A percentile compares a stretch with the other conserved stretches of the same genome.
phyloP scores from a whole-genome alignment of 2,888 invertebrate genomes.

The Apocheima hispidaria region DNA sequence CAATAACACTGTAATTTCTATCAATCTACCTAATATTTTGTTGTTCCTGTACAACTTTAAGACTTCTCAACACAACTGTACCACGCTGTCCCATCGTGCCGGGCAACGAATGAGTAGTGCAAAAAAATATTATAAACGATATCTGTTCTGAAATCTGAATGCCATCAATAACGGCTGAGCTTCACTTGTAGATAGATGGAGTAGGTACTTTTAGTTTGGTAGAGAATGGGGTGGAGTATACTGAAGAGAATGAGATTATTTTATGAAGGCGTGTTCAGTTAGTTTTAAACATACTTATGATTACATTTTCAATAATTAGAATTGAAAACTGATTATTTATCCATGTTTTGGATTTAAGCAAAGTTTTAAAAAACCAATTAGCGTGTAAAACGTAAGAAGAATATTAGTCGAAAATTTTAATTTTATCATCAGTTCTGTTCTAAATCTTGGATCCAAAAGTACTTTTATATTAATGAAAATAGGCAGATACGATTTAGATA shows the following conservation, averaged over 20 bases:
- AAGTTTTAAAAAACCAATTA: too few relatives aligned
- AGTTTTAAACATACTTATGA: too few relatives aligned
- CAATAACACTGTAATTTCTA: too few relatives aligned
- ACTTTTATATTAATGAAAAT: too few relatives aligned
- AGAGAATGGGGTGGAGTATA: constrained; percentile 23
- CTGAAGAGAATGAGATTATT: not conserved
- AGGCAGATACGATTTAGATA: too few relatives aligned
- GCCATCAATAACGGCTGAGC: constrained; percentile 70
- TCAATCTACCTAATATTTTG: not conserved
- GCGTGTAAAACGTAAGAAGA: too few relatives aligned
- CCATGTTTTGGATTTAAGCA: too few relatives aligned
- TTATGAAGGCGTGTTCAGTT: not conserved
- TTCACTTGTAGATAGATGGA: constrained; percentile 44
- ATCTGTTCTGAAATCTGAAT: constrained; percentile 64
- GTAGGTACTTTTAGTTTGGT: constrained; percentile 26
- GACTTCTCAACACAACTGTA: constrained; percentile 52
- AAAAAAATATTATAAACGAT: constrained; percentile 81
- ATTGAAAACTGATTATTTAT: too few relatives aligned
- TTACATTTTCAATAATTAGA: too few relatives aligned
- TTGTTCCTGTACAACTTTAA: not conserved
- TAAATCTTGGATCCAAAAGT: too few relatives aligned
- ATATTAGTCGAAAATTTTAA: too few relatives aligned
- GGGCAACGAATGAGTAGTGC: constrained; percentile 49
- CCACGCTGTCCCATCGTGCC: constrained; percentile 50
- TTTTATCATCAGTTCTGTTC: too few relatives aligned